phyloP scores from a whole-genome alignment of 2,797 vertebrate species.

The Gymnocypris eckloni region DNA sequence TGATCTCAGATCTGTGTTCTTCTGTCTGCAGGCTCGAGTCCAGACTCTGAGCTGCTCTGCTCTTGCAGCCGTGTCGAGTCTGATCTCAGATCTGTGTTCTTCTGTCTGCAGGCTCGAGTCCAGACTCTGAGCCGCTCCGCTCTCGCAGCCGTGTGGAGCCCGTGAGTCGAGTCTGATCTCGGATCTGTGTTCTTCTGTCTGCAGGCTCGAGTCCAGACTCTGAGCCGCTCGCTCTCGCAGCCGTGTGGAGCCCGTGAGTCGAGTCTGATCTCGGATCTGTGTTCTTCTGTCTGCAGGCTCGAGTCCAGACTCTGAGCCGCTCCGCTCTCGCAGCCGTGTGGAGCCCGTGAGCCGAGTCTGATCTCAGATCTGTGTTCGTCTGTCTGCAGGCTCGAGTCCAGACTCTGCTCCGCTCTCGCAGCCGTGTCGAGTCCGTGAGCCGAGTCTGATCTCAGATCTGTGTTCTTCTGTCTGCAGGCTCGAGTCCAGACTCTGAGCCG shows the following conservation, averaged over 20 bases:
- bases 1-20: neutral
- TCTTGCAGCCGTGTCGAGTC: rapidly evolving
- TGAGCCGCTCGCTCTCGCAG: constrained; percentile 50
- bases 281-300: constrained; percentile 73
- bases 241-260: too few species aligned
- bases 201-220: constrained; percentile 81
- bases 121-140: constrained; percentile 68
- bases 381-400: constrained; percentile 81
- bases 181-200: constrained; percentile 26
- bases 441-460: too few species aligned
- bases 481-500: too few species aligned
- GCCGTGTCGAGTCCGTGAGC: too few species aligned
- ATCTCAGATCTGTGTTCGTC: constrained; percentile 7
- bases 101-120: constrained; percentile 78
- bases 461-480: too few species aligned
- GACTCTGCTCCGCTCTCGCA: constrained; percentile 24
- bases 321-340: too few species aligned
- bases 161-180: neutral
- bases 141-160: rapidly evolving
- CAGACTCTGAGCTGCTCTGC: constrained; percentile 68
- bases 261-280: neutral
- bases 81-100: neutral
- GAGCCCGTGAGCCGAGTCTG: too few species aligned
- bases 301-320: constrained; percentile 75
- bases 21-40: constrained; percentile 78